Evolutionary conservation across 2,888 invertebrate species (phyloP), one percentile per base, ranked within the genome.

Genomic region (Bibio marci): DNA sequence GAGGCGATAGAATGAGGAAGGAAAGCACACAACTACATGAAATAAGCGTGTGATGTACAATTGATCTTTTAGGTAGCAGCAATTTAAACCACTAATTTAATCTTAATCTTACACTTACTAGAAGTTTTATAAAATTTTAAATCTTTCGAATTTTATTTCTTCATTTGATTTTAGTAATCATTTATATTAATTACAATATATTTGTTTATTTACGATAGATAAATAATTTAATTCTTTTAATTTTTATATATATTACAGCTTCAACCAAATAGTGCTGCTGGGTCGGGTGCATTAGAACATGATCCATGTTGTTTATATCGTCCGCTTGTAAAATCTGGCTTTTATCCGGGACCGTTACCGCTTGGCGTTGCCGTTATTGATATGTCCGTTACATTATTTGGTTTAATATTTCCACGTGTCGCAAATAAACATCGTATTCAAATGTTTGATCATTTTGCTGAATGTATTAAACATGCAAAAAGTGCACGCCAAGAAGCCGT

Each of bases 341-440:
- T 59, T 47, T 63, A 61, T 46, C 81, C 82, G 1, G 81, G 82
- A 26, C 85, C 86, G 4, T 69, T 92, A 46, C 97, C 97, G 2
- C 66, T 95, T 18, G 92, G 95, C 3, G 92, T 95, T 7, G 88
- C 92, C 10, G 94, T 97, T 15, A 90, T 98, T 46, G 97, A 98
- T 62, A 78, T 86, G 52, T 87, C 97, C 1, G 90, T 97, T 0
- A 67, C 76, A 13, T 67, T 97, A 3, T 98, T 92, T 64, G 97
- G 95, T 17, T 76, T 81, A 49, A 83, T 97, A 44, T 98, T 97
- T 60, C 86, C 92, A 0, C 73, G 85, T 44, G 91, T 97, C 12
- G 87, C 92, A 22, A 83, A 86, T 52, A 98, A 97, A 55, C 97
- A 98, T 62, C 76, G 94, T 37, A 71, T 94, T 40, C 97, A 98